phyloP scores from a whole-genome alignment of 2,888 invertebrate genomes.

The Clostera curtula region DNA sequence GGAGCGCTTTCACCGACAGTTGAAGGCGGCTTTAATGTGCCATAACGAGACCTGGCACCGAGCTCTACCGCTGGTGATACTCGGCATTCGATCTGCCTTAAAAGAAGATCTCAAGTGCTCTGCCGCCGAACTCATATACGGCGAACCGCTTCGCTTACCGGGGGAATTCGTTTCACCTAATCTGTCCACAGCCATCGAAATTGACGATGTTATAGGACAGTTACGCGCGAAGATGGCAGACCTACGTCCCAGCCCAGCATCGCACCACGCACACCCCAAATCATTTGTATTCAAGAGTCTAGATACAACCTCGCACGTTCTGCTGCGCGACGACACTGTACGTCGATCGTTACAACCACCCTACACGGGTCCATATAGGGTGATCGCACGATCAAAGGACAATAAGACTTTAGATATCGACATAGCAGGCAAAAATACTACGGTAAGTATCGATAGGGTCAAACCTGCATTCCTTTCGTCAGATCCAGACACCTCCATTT shows the following conservation, averaged over 20 bases:
- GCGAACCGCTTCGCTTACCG: neutral
- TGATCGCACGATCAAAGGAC: neutral
- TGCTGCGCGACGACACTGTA: neutral
- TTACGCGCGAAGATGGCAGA: neutral
- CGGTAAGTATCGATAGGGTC: neutral
- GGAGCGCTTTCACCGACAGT: constrained; percentile 3
- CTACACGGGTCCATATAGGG: neutral
- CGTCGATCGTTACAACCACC: neutral
- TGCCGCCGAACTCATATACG: neutral
- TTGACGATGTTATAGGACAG: neutral
- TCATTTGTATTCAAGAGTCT: constrained; percentile 1
- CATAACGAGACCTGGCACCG: neutral
- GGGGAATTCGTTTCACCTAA: neutral
- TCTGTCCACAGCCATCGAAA: neutral
- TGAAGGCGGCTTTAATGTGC: neutral
- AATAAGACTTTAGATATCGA: neutral
- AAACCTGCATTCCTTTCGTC: neutral
- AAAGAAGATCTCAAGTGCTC: neutral
- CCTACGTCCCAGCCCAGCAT: neutral
- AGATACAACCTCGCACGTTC: neutral
- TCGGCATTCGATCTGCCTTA: neutral
- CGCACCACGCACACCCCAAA: neutral
- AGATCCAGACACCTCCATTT: too few relatives aligned
- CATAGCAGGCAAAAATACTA: neutral
- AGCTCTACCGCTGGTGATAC: neutral